Conservation (phyloP, 2,113 vertebrate genomes). For the Clarias magur region DNA sequence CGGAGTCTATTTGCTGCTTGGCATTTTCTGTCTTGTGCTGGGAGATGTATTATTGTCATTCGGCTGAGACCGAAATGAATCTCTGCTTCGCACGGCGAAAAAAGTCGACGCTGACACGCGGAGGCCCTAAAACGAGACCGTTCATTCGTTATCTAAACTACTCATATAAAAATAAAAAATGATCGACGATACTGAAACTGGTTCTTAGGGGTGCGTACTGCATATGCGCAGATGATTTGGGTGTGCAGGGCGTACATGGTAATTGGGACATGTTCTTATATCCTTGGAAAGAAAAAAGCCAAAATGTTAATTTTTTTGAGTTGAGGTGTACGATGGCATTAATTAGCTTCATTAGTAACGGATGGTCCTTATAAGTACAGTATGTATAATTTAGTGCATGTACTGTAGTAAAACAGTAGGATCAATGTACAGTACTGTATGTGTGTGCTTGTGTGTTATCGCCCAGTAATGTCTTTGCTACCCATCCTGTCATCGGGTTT, state of each 20-base stretch:
- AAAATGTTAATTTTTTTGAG: neutral
- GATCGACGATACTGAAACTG: neutral
- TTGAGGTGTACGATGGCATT: neutral
- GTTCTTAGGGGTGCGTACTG: neutral
- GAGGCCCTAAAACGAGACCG: neutral
- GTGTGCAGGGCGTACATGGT: neutral
- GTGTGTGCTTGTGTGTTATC: neutral
- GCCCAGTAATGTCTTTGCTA: neutral
- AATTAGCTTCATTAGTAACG: neutral
- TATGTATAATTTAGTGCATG: neutral
- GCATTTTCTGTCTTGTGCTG: neutral
- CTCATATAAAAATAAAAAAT: neutral
- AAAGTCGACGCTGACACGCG: neutral
- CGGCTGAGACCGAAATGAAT: neutral
- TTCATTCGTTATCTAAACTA: no score
- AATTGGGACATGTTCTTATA: neutral
- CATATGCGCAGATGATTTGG: neutral
- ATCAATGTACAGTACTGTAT: neutral
- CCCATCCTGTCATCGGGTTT: constrained; percentile 8
- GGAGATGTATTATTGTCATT: neutral
- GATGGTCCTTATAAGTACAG: neutral
- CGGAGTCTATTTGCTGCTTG: neutral
- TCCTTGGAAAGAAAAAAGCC: neutral
- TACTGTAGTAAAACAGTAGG: neutral
- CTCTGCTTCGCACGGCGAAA: neutral